A percentile compares a stretch with the other conserved stretches of the same genome.
phyloP scores from a whole-genome alignment of 1,140 invertebrate species.

The silkworm (Bombyx mori) region ASM3026992v2 NC_085111.1:7832501-7833000 shows the following conservation, averaged over 20 bases:
- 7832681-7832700: slow-evolving; percentile 32
- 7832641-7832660: no score
- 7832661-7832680: slow-evolving; percentile 23
- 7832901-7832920: slow-evolving; percentile 27
- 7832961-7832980: slow-evolving; percentile 1
- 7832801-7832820: slow-evolving; percentile 29
- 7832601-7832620: no score
- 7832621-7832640: no score
- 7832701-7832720: slow-evolving; percentile 42
- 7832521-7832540: no score
- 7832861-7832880: slow-evolving; percentile 23
- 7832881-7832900: slow-evolving; percentile 38
- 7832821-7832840: slow-evolving; percentile 31
- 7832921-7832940: slow-evolving; percentile 27
- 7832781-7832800: slow-evolving; percentile 48
- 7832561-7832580: no score
- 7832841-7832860: slow-evolving; percentile 24
- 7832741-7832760: slow-evolving; percentile 28
- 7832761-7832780: slow-evolving; percentile 27
- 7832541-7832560: no score
- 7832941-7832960: slow-evolving; percentile 7
- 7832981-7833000: slow-evolving; percentile 30
- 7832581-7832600: no score
- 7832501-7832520: no score
- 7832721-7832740: slow-evolving; percentile 38